Evolutionary conservation across 2,888 invertebrate species (phyloP), one percentile per base, ranked within the genome.

Genomic region (Diaphora mendica): DNA sequence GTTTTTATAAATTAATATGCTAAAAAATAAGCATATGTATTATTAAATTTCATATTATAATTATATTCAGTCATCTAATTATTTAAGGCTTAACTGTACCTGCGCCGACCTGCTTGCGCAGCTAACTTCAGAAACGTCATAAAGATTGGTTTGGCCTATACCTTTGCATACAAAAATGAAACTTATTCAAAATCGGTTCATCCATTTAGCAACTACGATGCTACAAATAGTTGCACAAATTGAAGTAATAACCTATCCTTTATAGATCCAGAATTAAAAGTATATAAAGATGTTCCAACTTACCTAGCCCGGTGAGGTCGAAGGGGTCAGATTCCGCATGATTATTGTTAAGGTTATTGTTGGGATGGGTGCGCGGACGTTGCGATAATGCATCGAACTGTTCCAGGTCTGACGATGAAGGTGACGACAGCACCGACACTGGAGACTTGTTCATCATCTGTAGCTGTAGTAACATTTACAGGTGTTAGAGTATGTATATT

Each of bases 341-440:
- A 79, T 83, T 80, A 84, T 86, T 73, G 91, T 88, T 79, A 74
- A 78, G 76, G 73, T 42, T 68, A 66, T 59, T 68, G 70, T 71
- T 78, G 70, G 86, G 82, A 23, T 44, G 92, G 89, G 86, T 93
- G 96, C 88, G 97, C 77, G 97, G 75, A 77, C 98, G 96, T 95
- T 98, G 98, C 77, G 98, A 97, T 81, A 98, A 97, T 79, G 97
- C 96, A 92, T 98, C 98, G 93, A 98, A 98, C 91, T 98, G 98
- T 91, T 98, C 98, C 90, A 98, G 96, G 91, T 98, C 98, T 11
- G 97, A 96, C 3, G 96, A 95, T 23, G 93, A 93, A 7, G 97
- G 96, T 15, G 95, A 95, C 55, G 95, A 94, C 72, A 94, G 77
- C 85, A 91, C 86, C 30, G 93, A 94, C 79, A 86, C 83, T 1